Base-by-base conservation (phyloP, 53 echinoderm and acorn worm species). In the Patiria pectinifera region DNA sequence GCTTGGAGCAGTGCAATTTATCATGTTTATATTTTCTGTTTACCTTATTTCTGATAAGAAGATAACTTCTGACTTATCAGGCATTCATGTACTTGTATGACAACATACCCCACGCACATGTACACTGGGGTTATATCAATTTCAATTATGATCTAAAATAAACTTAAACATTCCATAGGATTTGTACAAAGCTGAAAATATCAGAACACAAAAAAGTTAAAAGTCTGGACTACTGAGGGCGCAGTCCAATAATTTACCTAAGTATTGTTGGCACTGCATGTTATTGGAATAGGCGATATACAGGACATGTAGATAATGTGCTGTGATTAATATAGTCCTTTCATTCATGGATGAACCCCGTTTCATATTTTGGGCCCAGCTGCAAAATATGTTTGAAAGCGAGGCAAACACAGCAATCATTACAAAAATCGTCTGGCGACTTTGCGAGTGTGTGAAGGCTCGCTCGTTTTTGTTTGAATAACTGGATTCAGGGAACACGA, bases 1-100 rank as follows among this genome's bases (percentile, higher is more conserved):
- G 78, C 77, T 88, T 18, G 15, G 46, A 88, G 88, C 88, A 88
- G 88, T 88, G 88, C 88, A 88, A 88, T 88, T 78, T 88, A 35
- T 59, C 60, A 44, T 44, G 69, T 85, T 18, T 69, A 43, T 15
- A 45, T 45, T 69, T 85, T 84, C 16, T 4, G 19, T 69, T 45
- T 47, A 45, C 47, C 46, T 78, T 15, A 78, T 78, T 78, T 78
- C 79, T 45, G 79, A 45, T 15, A 78, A 78, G 46, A 53, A 53
- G 53, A 8, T 53, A 2, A 8, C 53, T 35, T 35, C 0, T 18
- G 13, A 66, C 61, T 0, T 24, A 76, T 24, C 59, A 25, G n/a
- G 44, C 21, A 43, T n/a, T n/a, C n/a, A n/a, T n/a, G n/a, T 45
- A 85, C 66, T 14, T 43, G 11, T 66, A 62, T 84, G 2, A 16